Base-by-base conservation (phyloP, 2,797 vertebrate species). In the Micrastur ruficollis region DNA sequence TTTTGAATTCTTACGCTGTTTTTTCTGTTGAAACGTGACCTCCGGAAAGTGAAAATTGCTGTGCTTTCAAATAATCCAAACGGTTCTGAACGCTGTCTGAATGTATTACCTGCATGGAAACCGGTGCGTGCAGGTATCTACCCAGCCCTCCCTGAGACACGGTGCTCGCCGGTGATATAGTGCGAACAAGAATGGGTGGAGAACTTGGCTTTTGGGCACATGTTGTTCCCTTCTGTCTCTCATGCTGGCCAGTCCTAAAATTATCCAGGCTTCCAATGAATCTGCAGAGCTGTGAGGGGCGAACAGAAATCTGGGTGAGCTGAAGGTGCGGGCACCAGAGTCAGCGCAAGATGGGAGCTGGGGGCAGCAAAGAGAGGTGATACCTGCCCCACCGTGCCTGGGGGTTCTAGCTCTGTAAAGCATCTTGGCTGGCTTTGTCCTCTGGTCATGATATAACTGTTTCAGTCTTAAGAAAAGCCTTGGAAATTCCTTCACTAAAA, bases 131-230 rank as follows among this genome's bases (percentile, higher is more conserved):
- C 20, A 8, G 5, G 32, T 5, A 26, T 10, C 18, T 7, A 0
- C 52, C 44, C 56, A 29, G 1, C 17, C 20, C 21, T 67, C 22
- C n/a, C 50, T 0, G 1, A 55, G 63, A 8, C 53, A 17, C 0
- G 0, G 14, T 32, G 52, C 31, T 49, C 32, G 10, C 47, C 1
- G 2, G 12, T 29, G 34, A 6, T 1, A 9, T 11, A 20, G 10
- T 6, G 23, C 25, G 49, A 52, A 36, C 0, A 2, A 17, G 25
- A 53, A 31, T 5, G 18, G 29, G 10, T 59, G 29, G 47, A 10
- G 62, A 86, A 46, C 4, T 26, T 12, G 1, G 3, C 59, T 58
- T 32, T 78, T 8, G 27, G 46, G 17, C 47, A 53, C 19, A 2
- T 53, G 62, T 46, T 38, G 2, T 84, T 78, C 20, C 2, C 23